These are phyloP conservation scores for Microcebus ravelobensis DNA, from an alignment of 2,113 vertebrate genomes.

Conservation along the genomic window DNA sequence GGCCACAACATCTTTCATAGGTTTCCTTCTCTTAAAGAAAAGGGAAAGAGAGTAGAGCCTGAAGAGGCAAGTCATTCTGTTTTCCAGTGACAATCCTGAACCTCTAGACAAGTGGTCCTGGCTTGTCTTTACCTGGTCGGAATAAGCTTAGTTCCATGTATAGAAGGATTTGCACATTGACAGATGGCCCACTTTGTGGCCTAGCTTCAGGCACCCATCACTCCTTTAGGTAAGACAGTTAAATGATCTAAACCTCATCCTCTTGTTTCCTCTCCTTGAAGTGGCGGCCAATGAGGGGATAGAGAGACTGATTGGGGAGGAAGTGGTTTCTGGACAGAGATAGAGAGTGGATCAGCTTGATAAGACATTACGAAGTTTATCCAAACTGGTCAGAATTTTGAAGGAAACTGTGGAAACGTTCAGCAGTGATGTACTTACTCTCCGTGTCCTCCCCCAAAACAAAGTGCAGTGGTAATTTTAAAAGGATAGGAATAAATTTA, in stretches of 20 bases:
- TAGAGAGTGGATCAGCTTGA: background rate
- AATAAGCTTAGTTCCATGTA: fast-evolving
- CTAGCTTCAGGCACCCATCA: background rate
- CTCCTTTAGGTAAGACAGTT: background rate
- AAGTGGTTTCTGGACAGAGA: background rate
- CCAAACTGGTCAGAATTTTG: background rate
- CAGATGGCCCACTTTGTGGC: background rate
- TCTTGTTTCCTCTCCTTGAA: background rate
- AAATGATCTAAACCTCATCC: background rate
- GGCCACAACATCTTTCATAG: background rate
- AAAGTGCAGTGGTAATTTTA: background rate
- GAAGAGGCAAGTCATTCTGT: background rate
- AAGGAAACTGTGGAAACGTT: background rate
- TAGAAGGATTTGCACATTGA: background rate
- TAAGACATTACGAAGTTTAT: background rate
- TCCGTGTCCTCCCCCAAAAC: background rate
- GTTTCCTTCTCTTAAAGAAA: background rate
- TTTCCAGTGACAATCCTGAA: background rate
- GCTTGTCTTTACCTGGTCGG: background rate
- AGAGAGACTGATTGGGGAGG: background rate
- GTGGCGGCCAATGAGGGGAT: background rate
- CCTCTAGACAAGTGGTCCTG: background rate
- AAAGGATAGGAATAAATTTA: background rate
- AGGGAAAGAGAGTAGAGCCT: background rate
- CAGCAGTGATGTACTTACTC: background rate